Conservation (phyloP, 2,797 vertebrate species). For the Sebastes iracundus region DNA sequence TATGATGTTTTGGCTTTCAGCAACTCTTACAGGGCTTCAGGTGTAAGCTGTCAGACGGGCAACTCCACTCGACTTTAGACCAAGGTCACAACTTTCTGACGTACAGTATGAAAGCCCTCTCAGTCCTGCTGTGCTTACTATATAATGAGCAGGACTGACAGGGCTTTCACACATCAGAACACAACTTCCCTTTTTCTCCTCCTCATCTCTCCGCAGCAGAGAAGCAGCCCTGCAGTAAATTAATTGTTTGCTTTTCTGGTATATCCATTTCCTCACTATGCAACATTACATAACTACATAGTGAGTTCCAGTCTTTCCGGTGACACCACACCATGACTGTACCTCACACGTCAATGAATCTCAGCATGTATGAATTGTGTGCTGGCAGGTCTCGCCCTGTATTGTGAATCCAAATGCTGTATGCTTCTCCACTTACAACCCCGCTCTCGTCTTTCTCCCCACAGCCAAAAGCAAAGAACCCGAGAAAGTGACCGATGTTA, state of each 20-base stretch:
- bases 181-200: background rate
- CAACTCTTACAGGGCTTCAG: background rate
- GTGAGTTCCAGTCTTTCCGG: conserved; percentile 3
- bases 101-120: conserved; percentile 8
- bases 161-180: conserved; percentile 19
- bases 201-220: background rate
- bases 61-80: background rate
- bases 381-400: background rate
- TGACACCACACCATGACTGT: background rate
- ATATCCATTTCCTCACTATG: conserved; percentile 1
- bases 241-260: background rate
- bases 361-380: background rate
- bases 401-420: conserved; percentile 29
- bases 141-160: conserved; percentile 6
- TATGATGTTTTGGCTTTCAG: background rate
- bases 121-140: background rate
- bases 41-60: background rate
- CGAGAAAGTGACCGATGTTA: conserved; percentile 88
- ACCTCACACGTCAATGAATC: background rate
- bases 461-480: conserved; percentile 97
- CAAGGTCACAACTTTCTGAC: conserved; percentile 12
- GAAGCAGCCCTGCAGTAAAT: background rate
- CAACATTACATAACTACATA: conserved; percentile 23
- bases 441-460: conserved; percentile 60
- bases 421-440: conserved; percentile 35